Evolutionary conservation across 2,888 invertebrate species (phyloP).

Genomic region (Monoplex corrugatus): DNA sequence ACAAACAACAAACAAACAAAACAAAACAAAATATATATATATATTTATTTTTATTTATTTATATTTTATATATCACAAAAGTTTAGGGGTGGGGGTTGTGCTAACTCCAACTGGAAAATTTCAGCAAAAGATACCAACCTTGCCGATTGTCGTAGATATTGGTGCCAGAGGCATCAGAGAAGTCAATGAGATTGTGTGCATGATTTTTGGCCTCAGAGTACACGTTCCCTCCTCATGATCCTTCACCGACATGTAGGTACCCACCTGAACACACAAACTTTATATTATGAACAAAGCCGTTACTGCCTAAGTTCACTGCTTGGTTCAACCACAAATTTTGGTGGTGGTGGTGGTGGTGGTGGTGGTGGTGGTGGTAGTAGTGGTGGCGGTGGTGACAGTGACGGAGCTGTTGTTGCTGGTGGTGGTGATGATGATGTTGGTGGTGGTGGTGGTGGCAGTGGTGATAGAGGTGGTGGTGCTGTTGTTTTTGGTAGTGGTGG

Average conservation of each 20-base stretch:
- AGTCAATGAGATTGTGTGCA: slow-evolving; percentile 64
- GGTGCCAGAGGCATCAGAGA: slow-evolving; percentile 58
- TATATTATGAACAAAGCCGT: too few relatives aligned
- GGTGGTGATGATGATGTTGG: too few relatives aligned
- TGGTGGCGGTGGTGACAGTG: too few relatives aligned
- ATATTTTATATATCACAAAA: not conserved
- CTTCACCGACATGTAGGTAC: slow-evolving; percentile 68
- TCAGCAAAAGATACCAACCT: slow-evolving; percentile 23
- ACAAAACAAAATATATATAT: not conserved
- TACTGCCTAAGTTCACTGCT: too few relatives aligned
- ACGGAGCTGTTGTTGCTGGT: too few relatives aligned
- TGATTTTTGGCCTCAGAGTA: slow-evolving; percentile 64
- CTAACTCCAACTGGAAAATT: too few relatives aligned
- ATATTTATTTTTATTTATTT: not conserved
- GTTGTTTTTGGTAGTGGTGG: too few relatives aligned
- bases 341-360: too few relatives aligned
- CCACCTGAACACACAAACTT: slow-evolving; percentile 61
- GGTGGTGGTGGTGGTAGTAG: too few relatives aligned
- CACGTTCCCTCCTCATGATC: slow-evolving; percentile 54
- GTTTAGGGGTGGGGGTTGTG: not conserved
- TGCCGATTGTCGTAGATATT: slow-evolving; percentile 39
- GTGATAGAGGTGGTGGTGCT: too few relatives aligned
- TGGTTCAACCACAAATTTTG: too few relatives aligned
- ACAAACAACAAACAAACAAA: not conserved
- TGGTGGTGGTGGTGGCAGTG: too few relatives aligned